These are phyloP conservation scores for Empis livida DNA, from an alignment of 2,888 invertebrate genomes.

Conservation along the genomic window DNA sequence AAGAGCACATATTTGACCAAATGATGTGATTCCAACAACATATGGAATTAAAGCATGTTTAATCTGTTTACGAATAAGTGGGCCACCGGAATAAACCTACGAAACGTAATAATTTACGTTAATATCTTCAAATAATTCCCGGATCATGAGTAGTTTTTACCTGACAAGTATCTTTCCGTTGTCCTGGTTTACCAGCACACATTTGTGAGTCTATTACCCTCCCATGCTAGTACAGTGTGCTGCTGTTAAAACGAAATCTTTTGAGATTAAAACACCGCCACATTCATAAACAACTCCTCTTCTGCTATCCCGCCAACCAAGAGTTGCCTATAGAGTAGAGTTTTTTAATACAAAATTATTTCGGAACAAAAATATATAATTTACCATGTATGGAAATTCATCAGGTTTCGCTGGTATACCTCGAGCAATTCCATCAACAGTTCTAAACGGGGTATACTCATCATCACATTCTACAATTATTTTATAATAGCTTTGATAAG, in stretches of 20 bases:
- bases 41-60: conserved; percentile 8
- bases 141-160: too few relatives aligned
- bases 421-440: conserved; percentile 36
- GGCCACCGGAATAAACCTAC: conserved; percentile 19
- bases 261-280: conserved; percentile 38
- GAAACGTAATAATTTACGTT: too few relatives aligned
- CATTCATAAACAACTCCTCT: conserved; percentile 27
- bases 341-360: background rate
- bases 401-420: conserved; percentile 38
- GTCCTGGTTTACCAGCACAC: conserved; percentile 34
- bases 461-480: background rate
- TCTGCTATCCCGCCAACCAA: conserved; percentile 27
- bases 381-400: conserved; percentile 47
- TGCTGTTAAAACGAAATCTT: conserved; percentile 42
- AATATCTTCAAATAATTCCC: conserved; percentile 13
- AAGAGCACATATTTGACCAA: conserved; percentile 13
- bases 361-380: background rate
- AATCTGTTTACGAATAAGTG: conserved; percentile 9
- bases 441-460: background rate
- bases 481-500: background rate
- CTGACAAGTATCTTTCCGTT: conserved; percentile 35
- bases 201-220: conserved; percentile 30
- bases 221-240: conserved; percentile 39
- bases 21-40: conserved; percentile 16
- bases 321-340: conserved; percentile 20